phyloP scores from a whole-genome alignment of 2,888 invertebrate species.

The Lithophane ornitopus region DNA sequence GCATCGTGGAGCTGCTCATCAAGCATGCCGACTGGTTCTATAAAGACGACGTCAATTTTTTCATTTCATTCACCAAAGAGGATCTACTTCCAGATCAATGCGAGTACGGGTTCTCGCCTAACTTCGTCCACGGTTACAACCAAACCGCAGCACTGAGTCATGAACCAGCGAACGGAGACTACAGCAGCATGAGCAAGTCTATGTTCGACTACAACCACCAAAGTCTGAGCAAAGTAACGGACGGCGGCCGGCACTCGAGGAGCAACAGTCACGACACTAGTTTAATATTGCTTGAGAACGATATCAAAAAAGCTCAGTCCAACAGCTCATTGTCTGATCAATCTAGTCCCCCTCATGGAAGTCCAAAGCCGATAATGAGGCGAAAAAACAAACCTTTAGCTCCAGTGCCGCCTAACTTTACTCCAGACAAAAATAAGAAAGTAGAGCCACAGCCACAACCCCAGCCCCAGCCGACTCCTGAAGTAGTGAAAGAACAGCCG shows the following conservation, averaged over 20 bases:
- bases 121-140: constrained; percentile 83
- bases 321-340: constrained; percentile 93
- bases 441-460: constrained; percentile 70
- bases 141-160: constrained; percentile 84
- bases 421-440: constrained; percentile 86
- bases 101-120: constrained; percentile 85
- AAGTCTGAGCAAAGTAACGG: constrained; percentile 64
- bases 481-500: constrained; percentile 67
- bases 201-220: constrained; percentile 83
- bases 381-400: constrained; percentile 94
- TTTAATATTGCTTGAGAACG: constrained; percentile 86
- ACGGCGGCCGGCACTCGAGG: constrained; percentile 87
- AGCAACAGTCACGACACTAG: constrained; percentile 92
- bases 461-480: constrained; percentile 68
- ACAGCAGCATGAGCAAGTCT: constrained; percentile 84
- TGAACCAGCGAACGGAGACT: constrained; percentile 86
- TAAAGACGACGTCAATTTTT: constrained; percentile 94
- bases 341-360: constrained; percentile 93
- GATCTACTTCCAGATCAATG: constrained; percentile 89
- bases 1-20: constrained; percentile 96
- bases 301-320: constrained; percentile 91
- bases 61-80: constrained; percentile 91
- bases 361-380: constrained; percentile 93
- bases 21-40: constrained; percentile 96
- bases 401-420: constrained; percentile 92